Conservation (phyloP, 2,113 vertebrate species). For the Cnemophilus loriae region DNA sequence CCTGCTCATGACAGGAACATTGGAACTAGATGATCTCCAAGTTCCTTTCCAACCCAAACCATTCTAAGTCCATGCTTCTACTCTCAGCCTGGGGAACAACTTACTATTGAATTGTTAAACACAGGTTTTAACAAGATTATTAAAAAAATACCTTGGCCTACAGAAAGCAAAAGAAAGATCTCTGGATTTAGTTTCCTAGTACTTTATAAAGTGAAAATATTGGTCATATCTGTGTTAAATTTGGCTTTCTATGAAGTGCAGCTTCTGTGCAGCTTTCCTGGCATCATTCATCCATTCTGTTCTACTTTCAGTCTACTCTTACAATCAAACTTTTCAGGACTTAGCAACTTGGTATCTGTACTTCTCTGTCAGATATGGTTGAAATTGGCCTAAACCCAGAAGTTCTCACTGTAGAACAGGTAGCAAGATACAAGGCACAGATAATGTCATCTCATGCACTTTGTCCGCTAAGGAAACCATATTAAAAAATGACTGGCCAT, state of each 20-base stretch:
- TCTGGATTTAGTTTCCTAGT: background rate
- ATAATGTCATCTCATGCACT: background rate
- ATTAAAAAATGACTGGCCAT: background rate
- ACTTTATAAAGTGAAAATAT: background rate
- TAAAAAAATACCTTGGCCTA: background rate
- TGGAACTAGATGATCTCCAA: background rate
- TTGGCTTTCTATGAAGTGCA: background rate
- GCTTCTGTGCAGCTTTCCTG: background rate
- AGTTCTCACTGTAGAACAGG: background rate
- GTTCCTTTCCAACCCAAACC: background rate
- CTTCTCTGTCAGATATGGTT: background rate
- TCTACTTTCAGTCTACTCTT: background rate
- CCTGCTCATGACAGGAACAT: background rate
- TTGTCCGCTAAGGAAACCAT: background rate
- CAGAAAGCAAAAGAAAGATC: background rate
- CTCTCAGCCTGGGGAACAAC: background rate
- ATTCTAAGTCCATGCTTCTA: background rate
- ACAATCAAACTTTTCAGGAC: background rate
- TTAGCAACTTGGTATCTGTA: background rate
- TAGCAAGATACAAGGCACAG: background rate
- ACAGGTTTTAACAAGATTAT: background rate
- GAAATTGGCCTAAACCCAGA: background rate
- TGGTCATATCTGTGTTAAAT: background rate
- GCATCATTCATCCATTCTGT: background rate
- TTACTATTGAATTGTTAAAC: background rate